phyloP scores from a whole-genome alignment of 2,113 vertebrate species.

The Heteronetta atricapilla region DNA sequence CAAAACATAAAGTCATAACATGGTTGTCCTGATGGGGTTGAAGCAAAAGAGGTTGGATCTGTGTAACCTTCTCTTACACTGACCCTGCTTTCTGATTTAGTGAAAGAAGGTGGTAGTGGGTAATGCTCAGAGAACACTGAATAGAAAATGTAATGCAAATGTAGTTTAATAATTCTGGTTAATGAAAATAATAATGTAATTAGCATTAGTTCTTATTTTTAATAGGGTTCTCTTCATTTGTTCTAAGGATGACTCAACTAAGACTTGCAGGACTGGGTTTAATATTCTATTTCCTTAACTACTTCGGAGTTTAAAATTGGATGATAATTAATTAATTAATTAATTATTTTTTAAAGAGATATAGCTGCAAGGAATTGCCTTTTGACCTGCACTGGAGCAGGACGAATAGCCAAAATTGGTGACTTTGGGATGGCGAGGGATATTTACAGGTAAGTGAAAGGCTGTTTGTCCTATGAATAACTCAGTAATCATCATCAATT shows the following conservation, averaged over 20 bases:
- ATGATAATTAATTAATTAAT: no score
- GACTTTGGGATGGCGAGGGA: conserved; percentile 95
- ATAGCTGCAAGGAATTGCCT: conserved; percentile 93
- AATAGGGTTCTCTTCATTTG: neutral
- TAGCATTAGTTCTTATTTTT: neutral
- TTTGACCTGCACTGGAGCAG: conserved; percentile 83
- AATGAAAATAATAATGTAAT: neutral
- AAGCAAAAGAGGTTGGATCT: neutral
- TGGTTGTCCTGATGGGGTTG: neutral
- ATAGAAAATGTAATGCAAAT: neutral
- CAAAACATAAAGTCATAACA: neutral
- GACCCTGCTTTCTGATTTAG: neutral
- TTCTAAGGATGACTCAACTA: neutral
- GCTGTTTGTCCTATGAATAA: neutral
- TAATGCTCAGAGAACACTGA: neutral
- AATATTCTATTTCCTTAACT: neutral
- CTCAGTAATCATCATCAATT: neutral
- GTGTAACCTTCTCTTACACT: neutral
- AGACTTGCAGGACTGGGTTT: neutral
- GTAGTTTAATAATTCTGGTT: neutral
- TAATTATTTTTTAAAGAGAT: conserved; percentile 76
- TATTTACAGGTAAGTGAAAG: conserved; percentile 84
- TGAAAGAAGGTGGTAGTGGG: neutral
- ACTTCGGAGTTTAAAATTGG: neutral
- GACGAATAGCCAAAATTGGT: conserved; percentile 89